Conservation (phyloP, 2,797 vertebrate species). For the Sebastes nivosus region DNA sequence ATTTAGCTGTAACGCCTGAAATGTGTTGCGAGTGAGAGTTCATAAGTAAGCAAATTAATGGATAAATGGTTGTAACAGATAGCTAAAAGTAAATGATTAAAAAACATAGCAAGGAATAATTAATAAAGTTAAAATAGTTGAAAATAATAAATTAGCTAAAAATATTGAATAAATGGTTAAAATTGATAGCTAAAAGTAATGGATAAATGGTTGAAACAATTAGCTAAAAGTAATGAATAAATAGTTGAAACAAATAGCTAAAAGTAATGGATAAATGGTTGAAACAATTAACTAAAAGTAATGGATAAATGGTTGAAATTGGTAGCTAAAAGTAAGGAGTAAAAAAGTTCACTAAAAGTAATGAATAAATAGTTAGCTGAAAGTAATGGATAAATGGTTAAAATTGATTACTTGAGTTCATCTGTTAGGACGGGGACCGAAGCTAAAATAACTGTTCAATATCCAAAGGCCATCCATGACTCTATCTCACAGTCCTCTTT, state of each 20-base stretch:
- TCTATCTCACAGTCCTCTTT: not conserved
- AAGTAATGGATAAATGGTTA: no score
- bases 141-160: not conserved
- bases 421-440: not conserved
- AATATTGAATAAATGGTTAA: no score
- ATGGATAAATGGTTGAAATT: no score
- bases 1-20: not conserved
- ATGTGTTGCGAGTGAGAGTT: rapidly evolving
- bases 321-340: not conserved
- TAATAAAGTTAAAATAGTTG: not conserved
- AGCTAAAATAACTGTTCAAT: not conserved
- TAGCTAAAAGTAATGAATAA: no score
- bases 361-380: no score
- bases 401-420: not conserved
- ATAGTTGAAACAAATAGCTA: not conserved
- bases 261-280: no score
- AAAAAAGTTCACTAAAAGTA: not conserved
- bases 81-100: not conserved
- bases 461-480: not conserved
- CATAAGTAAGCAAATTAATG: not conserved
- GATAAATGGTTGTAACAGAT: not conserved
- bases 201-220: not conserved
- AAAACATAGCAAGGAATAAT: not conserved
- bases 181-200: not conserved
- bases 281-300: no score